Conservation (phyloP, 2,113 vertebrate genomes). For the Microcebus lehilahytsara region DNA sequence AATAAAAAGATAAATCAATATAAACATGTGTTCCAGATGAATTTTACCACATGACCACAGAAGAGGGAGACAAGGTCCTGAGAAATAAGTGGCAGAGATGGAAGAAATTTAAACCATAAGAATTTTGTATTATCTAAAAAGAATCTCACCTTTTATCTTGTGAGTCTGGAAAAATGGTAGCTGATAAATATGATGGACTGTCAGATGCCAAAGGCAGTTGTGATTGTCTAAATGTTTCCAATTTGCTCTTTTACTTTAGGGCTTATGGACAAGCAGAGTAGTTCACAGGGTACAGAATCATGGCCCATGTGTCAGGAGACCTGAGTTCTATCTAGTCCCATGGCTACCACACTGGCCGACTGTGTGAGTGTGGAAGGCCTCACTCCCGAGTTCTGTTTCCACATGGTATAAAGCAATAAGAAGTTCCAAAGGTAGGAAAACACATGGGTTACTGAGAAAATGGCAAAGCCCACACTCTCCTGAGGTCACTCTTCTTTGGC, state of each 20-base stretch:
- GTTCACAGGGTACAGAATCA: not conserved
- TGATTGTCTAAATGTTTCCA: not conserved
- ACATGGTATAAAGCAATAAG: not conserved
- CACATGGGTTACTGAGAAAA: not conserved
- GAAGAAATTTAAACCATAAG: not conserved
- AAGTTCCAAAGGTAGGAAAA: not conserved
- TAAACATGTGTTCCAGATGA: constrained; percentile 56
- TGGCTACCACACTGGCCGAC: not conserved
- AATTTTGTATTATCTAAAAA: constrained; percentile 9
- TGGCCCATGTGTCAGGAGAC: not conserved
- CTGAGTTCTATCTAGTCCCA: not conserved
- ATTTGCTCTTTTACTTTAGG: not conserved
- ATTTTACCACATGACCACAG: constrained; percentile 1
- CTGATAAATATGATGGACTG: not conserved
- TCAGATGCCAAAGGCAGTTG: not conserved
- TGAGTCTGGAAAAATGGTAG: constrained; percentile 5
- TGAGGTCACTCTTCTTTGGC: not conserved
- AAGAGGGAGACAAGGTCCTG: not conserved
- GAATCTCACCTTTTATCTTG: not conserved
- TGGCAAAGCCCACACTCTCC: not conserved
- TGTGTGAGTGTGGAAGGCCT: not conserved
- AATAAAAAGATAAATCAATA: constrained; percentile 41
- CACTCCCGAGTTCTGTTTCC: not conserved
- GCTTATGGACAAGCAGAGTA: not conserved
- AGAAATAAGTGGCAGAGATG: constrained; percentile 18